Percentiles rank a stretch among this genome's conserved stretches.
Evolutionary conservation across 2,888 invertebrate species (phyloP).

Genomic region (Eulithis prunata): DNA sequence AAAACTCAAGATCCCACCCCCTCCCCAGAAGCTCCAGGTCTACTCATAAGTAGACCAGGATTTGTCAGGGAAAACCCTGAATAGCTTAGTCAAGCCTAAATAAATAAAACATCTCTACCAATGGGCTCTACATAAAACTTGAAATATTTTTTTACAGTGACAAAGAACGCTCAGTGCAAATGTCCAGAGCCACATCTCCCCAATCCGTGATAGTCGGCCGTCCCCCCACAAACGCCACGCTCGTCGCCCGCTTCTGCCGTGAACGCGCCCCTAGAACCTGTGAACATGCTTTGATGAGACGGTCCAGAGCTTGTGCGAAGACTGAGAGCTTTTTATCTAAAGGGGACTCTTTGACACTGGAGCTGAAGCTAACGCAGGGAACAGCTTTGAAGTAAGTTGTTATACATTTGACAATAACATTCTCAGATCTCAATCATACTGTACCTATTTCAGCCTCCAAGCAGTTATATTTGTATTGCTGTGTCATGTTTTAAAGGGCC

Average conservation of each 20-base stretch:
- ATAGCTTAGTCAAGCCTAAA: too few relatives aligned
- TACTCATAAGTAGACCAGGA: too few relatives aligned
- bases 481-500: too few relatives aligned
- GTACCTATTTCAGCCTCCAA: background rate
- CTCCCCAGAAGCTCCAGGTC: too few relatives aligned
- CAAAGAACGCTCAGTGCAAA: conserved; percentile 77
- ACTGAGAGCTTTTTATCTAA: conserved; percentile 93
- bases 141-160: conserved; percentile 62
- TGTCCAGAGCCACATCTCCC: conserved; percentile 78
- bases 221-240: conserved; percentile 88
- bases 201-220: conserved; percentile 81
- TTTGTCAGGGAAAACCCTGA: too few relatives aligned
- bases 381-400: conserved; percentile 90
- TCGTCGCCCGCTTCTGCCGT: conserved; percentile 92
- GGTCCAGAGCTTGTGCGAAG: conserved; percentile 89
- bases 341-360: conserved; percentile 91
- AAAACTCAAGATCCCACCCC: too few relatives aligned
- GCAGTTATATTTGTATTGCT: too few relatives aligned
- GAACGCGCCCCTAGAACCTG: conserved; percentile 93
- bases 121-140: background rate
- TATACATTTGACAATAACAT: background rate
- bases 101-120: too few relatives aligned
- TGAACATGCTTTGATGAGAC: conserved; percentile 89
- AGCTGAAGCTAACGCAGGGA: conserved; percentile 91
- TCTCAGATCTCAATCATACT: background rate